Evolutionary conservation across 2,797 vertebrate species (phyloP).

Genomic region (Tenualosa ilisha): DNA sequence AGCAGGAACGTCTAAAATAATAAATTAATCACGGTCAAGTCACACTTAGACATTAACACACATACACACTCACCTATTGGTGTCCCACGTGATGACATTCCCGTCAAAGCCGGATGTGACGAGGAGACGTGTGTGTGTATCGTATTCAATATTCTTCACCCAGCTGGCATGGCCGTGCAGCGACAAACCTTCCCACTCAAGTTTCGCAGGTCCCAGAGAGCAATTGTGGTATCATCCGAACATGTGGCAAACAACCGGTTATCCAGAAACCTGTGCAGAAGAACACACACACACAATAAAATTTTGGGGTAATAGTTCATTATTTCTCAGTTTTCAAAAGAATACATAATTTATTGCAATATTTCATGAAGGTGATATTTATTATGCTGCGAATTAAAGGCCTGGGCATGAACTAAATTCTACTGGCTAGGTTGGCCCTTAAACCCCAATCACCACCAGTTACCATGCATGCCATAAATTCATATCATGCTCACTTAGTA

Average conservation of each 20-base stretch:
- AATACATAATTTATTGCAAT: neutral
- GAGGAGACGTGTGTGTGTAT: constrained; percentile 92
- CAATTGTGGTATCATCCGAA: constrained; percentile 97
- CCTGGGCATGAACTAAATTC: neutral
- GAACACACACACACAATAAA: neutral
- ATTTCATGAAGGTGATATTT: neutral
- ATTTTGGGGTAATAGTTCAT: neutral
- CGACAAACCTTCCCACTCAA: constrained; percentile 93
- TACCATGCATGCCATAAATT: neutral
- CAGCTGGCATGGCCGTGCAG: constrained; percentile 98
- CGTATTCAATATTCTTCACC: constrained; percentile 99
- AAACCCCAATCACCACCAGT: neutral
- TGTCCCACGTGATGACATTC: constrained; percentile 99
- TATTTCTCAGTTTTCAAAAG: too few relatives aligned
- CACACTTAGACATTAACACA: neutral
- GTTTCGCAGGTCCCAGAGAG: constrained; percentile 95
- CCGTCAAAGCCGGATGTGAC: constrained; percentile 98
- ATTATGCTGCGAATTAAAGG: neutral
- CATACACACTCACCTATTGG: constrained; percentile 83
- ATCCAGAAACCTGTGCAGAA: constrained; percentile 87
- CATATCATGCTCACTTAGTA: neutral
- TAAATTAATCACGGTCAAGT: too few relatives aligned
- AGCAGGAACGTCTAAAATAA: too few relatives aligned
- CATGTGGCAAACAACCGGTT: constrained; percentile 97
- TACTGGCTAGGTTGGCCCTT: neutral